Percentiles rank a stretch among this genome's conserved stretches.
Evolutionary conservation across 2,113 vertebrate species (phyloP).

Genomic region (Potamarius usumacintae): DNA sequence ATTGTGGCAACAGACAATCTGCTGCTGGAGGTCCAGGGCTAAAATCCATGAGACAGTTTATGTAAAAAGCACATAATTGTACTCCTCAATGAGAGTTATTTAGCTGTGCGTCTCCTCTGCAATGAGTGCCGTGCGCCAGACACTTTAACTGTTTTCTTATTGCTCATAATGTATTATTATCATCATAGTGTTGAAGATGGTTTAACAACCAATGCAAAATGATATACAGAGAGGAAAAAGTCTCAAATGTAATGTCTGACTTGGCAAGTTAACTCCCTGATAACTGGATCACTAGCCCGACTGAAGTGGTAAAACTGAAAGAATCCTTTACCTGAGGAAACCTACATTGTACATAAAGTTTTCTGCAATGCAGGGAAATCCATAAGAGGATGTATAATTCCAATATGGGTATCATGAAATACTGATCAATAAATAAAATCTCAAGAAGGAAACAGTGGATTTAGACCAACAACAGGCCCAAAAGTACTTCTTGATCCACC

Average conservation of each 20-base stretch:
- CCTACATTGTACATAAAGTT: too few relatives aligned
- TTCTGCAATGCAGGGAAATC: neutral
- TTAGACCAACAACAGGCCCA: neutral
- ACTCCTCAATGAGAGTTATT: conserved; percentile 44
- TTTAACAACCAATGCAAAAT: conserved; percentile 49
- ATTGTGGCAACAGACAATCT: neutral
- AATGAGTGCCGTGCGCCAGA: neutral
- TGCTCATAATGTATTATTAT: conserved; percentile 63
- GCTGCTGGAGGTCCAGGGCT: neutral
- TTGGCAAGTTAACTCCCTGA: conserved; percentile 13
- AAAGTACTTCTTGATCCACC: neutral
- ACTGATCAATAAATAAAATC: neutral
- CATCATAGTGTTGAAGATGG: conserved; percentile 48
- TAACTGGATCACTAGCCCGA: neutral
- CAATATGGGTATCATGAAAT: neutral
- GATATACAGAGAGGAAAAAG: conserved; percentile 26
- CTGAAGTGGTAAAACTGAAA: neutral
- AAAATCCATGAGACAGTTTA: conserved; percentile 7
- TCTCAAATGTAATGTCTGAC: conserved; percentile 22
- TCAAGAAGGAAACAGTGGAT: neutral
- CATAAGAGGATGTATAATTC: neutral
- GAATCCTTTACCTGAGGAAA: neutral
- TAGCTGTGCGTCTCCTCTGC: conserved; percentile 29
- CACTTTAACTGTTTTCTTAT: conserved; percentile 53
- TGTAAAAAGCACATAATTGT: conserved; percentile 28